phyloP scores from a whole-genome alignment of 2,888 invertebrate genomes.

The Hirtodrosophila confusa region DNA sequence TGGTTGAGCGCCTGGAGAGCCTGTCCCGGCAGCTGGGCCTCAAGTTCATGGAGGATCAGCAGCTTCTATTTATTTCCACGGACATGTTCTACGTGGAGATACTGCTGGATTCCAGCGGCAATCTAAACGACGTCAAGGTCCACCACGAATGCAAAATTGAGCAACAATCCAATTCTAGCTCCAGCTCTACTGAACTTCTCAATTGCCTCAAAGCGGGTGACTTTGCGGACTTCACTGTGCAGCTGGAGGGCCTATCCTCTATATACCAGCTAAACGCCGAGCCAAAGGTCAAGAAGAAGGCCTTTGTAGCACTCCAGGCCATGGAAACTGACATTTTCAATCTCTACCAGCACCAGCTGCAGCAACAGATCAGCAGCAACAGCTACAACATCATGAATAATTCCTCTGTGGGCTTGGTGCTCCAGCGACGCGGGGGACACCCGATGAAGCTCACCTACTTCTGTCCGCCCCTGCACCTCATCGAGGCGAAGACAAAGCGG shows the following conservation, averaged over 20 bases:
- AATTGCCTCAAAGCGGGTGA: constrained; percentile 93
- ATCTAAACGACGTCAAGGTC: constrained; percentile 94
- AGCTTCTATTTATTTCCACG: constrained; percentile 94
- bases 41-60: constrained; percentile 93
- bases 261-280: constrained; percentile 98
- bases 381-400: constrained; percentile 90
- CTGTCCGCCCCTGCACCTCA: constrained; percentile 68
- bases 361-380: constrained; percentile 88
- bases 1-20: constrained; percentile 96
- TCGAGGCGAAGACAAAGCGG: constrained; percentile 40
- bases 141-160: constrained; percentile 95
- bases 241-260: constrained; percentile 95
- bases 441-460: constrained; percentile 97
- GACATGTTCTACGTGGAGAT: constrained; percentile 99
- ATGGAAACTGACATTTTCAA: constrained; percentile 94
- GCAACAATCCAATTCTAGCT: constrained; percentile 88
- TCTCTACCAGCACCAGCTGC: constrained; percentile 91
- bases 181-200: constrained; percentile 88
- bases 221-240: constrained; percentile 95
- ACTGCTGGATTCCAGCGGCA: constrained; percentile 91
- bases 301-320: constrained; percentile 95
- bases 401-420: constrained; percentile 94
- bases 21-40: constrained; percentile 95
- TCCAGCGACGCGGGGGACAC: constrained; percentile 93
- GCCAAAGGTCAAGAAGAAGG: constrained; percentile 94